Evolutionary conservation across 2,113 vertebrate genomes (phyloP).

Genomic region (Pseudopipra pipra): DNA sequence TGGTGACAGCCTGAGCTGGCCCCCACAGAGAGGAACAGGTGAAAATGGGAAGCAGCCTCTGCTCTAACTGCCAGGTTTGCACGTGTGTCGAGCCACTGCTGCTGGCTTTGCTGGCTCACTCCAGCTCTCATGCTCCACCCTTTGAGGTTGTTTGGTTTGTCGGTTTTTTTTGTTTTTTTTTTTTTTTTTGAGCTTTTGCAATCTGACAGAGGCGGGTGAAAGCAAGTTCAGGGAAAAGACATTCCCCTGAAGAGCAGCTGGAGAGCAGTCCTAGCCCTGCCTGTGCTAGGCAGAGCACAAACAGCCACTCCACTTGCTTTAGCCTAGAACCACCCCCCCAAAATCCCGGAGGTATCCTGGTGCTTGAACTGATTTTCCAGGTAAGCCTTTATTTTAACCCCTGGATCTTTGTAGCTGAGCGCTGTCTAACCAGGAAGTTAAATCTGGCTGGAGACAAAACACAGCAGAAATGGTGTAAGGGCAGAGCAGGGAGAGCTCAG

Average conservation of each 20-base stretch:
- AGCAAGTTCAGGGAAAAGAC: background rate
- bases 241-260: background rate
- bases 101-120: background rate
- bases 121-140: constrained; percentile 17
- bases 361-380: background rate
- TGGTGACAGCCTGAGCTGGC: background rate
- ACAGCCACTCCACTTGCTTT: background rate
- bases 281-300: background rate
- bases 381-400: constrained; percentile 16
- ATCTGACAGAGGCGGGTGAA: background rate
- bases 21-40: background rate
- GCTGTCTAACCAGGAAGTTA: constrained; percentile 6
- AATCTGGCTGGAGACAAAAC: background rate
- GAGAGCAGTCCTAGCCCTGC: background rate
- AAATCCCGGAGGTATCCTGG: background rate
- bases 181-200: background rate
- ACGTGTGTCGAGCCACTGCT: background rate
- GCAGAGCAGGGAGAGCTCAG: background rate
- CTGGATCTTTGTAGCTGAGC: background rate
- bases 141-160: background rate
- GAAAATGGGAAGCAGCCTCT: background rate
- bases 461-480: background rate
- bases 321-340: background rate
- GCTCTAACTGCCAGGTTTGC: background rate
- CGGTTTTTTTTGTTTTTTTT: background rate